These are phyloP conservation scores for Oscheius sp. DNA, from an alignment of 2,888 invertebrate species.

Conservation along the genomic window DNA sequence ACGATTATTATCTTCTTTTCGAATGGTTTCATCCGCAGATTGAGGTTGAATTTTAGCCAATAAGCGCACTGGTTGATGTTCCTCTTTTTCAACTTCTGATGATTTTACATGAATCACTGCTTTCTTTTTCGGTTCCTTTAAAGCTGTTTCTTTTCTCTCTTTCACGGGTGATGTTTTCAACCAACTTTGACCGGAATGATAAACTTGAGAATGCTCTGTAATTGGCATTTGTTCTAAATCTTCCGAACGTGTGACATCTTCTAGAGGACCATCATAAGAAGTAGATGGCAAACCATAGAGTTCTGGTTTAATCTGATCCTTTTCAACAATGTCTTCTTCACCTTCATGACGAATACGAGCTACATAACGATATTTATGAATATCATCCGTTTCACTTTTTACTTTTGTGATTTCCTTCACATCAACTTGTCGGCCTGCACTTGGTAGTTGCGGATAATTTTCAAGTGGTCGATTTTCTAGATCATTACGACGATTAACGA, in stretches of 20 bases:
- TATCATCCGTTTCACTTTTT: constrained; percentile 2
- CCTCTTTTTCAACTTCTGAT: neutral
- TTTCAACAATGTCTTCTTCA: constrained; percentile 39
- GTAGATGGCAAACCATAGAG: constrained; percentile 33
- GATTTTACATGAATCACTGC: constrained; percentile 28
- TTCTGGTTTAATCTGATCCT: constrained; percentile 30
- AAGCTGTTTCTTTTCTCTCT: neutral
- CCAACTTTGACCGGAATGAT: constrained; percentile 37
- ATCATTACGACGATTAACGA: constrained; percentile 11
- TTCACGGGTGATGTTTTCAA: neutral
- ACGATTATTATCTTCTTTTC: neutral
- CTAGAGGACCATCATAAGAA: constrained; percentile 35
- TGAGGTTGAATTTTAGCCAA: constrained; percentile 32
- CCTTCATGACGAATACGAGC: constrained; percentile 40
- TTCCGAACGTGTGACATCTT: constrained; percentile 28
- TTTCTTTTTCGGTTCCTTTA: constrained; percentile 13
- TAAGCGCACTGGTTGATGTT: constrained; percentile 31
- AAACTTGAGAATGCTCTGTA: constrained; percentile 29
- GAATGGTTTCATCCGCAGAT: constrained; percentile 5
- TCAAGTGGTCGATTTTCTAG: constrained; percentile 23
- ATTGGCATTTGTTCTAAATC: constrained; percentile 36
- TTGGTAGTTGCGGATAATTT: neutral
- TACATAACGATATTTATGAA: constrained; percentile 32
- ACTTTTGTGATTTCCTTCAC: neutral
- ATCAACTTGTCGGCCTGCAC: neutral